Conservation (phyloP, 2,888 invertebrate species). For the Apocheima hispidaria region DNA sequence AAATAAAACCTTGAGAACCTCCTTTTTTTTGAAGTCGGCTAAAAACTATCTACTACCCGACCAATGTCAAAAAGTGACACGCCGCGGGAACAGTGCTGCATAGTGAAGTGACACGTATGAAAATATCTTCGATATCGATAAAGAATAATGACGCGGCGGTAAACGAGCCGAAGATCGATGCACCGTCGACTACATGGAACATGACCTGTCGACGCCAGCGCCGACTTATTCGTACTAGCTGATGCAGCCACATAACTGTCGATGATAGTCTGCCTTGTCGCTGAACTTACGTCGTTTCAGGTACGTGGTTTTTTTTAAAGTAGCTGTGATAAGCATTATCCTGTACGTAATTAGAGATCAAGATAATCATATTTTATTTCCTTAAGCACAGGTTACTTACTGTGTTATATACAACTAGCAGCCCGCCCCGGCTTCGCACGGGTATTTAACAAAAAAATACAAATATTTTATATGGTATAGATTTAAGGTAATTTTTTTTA, state of each 20-base stretch:
- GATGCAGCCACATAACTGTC: constrained; percentile 81
- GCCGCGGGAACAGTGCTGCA: constrained; percentile 51
- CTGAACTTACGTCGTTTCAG: constrained; percentile 84
- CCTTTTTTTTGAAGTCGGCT: neutral
- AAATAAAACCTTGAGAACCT: neutral
- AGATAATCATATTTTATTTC: too few relatives aligned
- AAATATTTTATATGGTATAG: too few relatives aligned
- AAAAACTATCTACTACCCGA: constrained; percentile 3
- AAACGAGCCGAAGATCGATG: constrained; percentile 64
- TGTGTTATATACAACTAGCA: too few relatives aligned
- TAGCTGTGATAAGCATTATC: neutral
- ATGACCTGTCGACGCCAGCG: constrained; percentile 79
- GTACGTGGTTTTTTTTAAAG: constrained; percentile 58
- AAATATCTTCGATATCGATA: constrained; percentile 52
- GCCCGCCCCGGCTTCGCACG: too few relatives aligned
- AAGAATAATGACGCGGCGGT: constrained; percentile 55
- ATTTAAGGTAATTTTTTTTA: too few relatives aligned
- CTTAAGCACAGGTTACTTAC: too few relatives aligned
- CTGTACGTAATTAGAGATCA: too few relatives aligned
- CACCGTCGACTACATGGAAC: constrained; percentile 60
- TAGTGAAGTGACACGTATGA: constrained; percentile 69
- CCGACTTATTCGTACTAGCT: constrained; percentile 78
- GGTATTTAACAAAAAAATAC: too few relatives aligned
- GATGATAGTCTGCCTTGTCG: constrained; percentile 85
- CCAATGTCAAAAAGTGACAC: constrained; percentile 19